These are phyloP conservation scores for Vultur gryphus DNA, from an alignment of 2,797 vertebrate genomes.

Conservation along the genomic window DNA sequence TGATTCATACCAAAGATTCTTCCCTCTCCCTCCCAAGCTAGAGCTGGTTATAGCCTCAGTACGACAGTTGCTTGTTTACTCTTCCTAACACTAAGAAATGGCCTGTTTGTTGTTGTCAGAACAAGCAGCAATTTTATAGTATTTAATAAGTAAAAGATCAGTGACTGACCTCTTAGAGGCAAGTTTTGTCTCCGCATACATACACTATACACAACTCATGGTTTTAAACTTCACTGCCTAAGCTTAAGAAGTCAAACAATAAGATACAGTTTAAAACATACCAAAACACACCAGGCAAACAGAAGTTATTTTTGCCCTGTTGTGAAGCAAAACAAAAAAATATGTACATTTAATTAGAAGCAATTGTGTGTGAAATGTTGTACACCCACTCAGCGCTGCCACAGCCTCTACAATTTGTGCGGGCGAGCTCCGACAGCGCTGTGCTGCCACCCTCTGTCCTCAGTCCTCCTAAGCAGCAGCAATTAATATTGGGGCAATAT, in stretches of 20 bases:
- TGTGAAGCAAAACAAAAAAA: constrained; percentile 13
- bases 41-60: background rate
- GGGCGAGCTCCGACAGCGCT: background rate
- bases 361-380: background rate
- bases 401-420: accelerated
- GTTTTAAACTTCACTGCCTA: background rate
- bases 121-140: background rate
- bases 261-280: background rate
- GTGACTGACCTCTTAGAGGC: background rate
- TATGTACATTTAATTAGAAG: background rate
- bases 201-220: background rate
- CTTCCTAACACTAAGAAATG: background rate
- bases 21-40: background rate
- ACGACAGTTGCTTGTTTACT: background rate
- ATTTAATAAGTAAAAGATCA: background rate
- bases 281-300: background rate
- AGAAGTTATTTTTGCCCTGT: background rate
- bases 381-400: background rate
- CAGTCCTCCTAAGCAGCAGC: background rate
- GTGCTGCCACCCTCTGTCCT: constrained; percentile 62
- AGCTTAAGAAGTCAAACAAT: background rate
- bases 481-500: background rate
- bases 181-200: background rate
- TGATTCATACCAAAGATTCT: background rate
- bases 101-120: background rate